Evolutionary conservation across 2,797 vertebrate species (phyloP), one percentile per base, ranked within the genome.

Genomic region (Hypotaenidia philippensis): DNA sequence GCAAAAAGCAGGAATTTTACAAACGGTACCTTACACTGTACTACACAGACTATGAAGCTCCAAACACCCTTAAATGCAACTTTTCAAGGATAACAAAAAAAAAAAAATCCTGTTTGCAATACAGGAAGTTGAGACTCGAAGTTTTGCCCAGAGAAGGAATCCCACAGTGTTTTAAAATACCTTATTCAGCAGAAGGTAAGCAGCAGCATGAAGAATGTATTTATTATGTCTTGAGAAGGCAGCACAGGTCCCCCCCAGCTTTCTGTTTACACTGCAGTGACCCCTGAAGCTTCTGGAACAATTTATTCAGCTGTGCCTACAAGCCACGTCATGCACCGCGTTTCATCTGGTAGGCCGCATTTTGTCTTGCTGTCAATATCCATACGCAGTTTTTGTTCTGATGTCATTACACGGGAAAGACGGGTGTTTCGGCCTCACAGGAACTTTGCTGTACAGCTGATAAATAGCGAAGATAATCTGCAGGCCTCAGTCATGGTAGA

Each of bases 271-370:
- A 93, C 47, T 96, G 87, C 31, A 38, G 68, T 95, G 97, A 97
- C 94, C 95, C 95, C 94, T 97, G 83, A 96, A 88, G 71, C 72
- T 92, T 61, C 50, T 65, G 71, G n/a, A 96, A 75, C 76, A 96
- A 97, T 97, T 98, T 97, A 83, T 97, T 98, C 97, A 98, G 97
- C 96, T 98, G 96, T 94, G 87, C 97, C 92, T 96, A 95, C 94
- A 97, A 93, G 47, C 36, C 88, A 87, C 44, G 80, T 93, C 80
- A 90, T 82, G 56, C 4, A 10, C 34, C 15, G 1, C 21, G 44
- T 75, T 93, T 95, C 82, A 91, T 91, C 65, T 44, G 25, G 29
- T 38, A 83, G 59, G 69, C 38, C 38, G 40, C 56, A 52, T 87
- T 94, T 78, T 71, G 89, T 82, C 49, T 90, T 87, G 75, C 29